Percentiles rank a stretch among this genome's conserved stretches.
phyloP scores from a whole-genome alignment of 2,113 vertebrate species.

The Lates calcarifer region DNA sequence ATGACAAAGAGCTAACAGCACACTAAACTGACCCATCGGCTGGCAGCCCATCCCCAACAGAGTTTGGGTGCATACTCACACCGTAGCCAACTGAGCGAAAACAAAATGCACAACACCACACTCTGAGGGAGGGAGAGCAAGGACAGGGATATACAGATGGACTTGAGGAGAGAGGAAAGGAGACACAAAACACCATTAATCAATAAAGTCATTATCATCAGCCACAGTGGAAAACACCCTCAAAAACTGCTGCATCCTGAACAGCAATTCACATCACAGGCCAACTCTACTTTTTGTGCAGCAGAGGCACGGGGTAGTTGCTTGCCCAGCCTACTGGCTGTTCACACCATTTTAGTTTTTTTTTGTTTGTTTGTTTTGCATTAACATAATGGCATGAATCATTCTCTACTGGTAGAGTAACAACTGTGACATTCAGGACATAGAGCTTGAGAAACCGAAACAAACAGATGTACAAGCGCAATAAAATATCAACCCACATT shows the following conservation, averaged over 20 bases:
- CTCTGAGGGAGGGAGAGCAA: background rate
- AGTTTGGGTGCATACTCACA: conserved; percentile 56
- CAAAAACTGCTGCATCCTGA: conserved; percentile 4
- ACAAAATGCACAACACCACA: conserved; percentile 60
- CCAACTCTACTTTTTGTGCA: conserved; percentile 5
- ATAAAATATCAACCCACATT: background rate
- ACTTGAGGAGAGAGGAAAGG: background rate
- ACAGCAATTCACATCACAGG: background rate
- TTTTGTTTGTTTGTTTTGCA: background rate
- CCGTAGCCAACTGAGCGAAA: conserved; percentile 55
- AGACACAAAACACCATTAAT: conserved; percentile 20
- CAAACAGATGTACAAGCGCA: background rate
- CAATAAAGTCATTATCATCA: conserved; percentile 41
- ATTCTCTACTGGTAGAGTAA: background rate
- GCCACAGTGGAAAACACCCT: conserved; percentile 21
- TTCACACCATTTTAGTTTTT: background rate
- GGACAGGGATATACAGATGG: conserved; percentile 6
- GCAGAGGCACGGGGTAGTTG: background rate
- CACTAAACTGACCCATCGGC: conserved; percentile 77
- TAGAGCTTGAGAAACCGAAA: conserved; percentile 10
- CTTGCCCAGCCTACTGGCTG: background rate
- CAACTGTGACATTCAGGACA: background rate
- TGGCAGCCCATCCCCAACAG: conserved; percentile 58
- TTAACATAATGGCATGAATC: background rate
- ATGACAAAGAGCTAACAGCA: conserved; percentile 80